Conservation (phyloP, 2,113 vertebrate genomes). For the Genyomyrus donnyi region DNA sequence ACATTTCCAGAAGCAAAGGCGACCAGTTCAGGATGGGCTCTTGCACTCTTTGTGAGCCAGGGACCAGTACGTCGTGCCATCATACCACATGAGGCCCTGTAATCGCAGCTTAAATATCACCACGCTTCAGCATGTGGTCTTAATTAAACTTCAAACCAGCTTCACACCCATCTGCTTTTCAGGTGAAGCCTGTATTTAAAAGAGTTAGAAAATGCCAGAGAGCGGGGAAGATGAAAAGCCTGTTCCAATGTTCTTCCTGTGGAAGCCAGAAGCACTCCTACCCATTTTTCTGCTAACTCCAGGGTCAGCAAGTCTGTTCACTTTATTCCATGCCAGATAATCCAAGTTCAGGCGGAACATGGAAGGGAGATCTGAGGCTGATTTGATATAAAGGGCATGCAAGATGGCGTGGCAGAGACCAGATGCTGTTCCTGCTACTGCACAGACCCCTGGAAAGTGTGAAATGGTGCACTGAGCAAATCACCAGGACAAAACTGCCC, state of each 20-base stretch:
- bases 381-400: not conserved
- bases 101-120: not conserved
- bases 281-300: not conserved
- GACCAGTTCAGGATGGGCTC: not conserved
- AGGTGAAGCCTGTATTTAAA: not conserved
- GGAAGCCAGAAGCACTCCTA: not conserved
- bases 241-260: not conserved
- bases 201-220: not conserved
- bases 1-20: not conserved
- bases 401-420: not conserved
- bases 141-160: not conserved
- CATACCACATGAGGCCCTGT: not conserved
- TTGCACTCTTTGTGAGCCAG: not conserved
- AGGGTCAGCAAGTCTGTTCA: not conserved
- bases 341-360: not conserved
- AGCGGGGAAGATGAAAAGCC: not conserved
- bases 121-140: not conserved
- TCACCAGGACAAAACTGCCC: not conserved
- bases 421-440: not conserved
- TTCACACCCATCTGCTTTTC: constrained; percentile 6
- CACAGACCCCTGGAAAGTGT: not conserved
- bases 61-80: not conserved
- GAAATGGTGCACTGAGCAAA: not conserved
- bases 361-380: not conserved
- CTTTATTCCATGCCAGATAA: not conserved